Base-by-base conservation (phyloP, 2,113 vertebrate species). In the Capreolus pygargus region DNA sequence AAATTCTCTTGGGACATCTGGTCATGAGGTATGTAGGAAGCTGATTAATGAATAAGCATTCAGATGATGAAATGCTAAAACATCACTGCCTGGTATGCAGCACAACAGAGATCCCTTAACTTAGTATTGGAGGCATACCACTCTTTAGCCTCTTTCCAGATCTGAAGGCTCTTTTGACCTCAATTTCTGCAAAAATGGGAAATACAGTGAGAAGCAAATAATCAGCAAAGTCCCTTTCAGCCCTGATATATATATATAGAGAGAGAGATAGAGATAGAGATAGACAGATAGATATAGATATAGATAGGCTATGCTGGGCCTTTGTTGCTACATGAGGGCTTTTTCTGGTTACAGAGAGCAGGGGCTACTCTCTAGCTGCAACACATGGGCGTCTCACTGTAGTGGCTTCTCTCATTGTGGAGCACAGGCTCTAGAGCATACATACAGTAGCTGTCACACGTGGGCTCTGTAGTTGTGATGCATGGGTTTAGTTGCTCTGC, bases 1-100 rank as follows among this genome's bases (percentile, higher is more conserved):
- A 94, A 85, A 39, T 45, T 58, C 47, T 89, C 64, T 96, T 93
- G 91, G 25, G 27, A 95, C 82, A 95, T 91, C 78, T 91, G 86
- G 85, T 97, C 60, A 7, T 1, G 36, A 79, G 89, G 50, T 64
- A 93, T 17, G 55, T 54, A 93, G 67, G 85, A 96, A 97, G 83
- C 64, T n/a, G 57, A 43, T 57, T 78, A 86, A 92, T 92, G 85
- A 95, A 90, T 74, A 94, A 87, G 57, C 27, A 85, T 87, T 82
- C 67, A 82, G 57, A 54, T 78, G 70, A 84, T 61, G 45, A 96
- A 64, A 57, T 86, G 81, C 90, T 86, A 85, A 87, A 94, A 94
- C 30, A 16, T 88, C 64, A 50, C 33, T 60, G 33, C 50, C 47
- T 60, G 28, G 11, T 27, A 9, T 8, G 3, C 16, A 30, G 45